Evolutionary conservation across 2,113 vertebrate genomes (phyloP), one percentile per base, ranked within the genome.

Genomic region (Atractosteus spatula): DNA sequence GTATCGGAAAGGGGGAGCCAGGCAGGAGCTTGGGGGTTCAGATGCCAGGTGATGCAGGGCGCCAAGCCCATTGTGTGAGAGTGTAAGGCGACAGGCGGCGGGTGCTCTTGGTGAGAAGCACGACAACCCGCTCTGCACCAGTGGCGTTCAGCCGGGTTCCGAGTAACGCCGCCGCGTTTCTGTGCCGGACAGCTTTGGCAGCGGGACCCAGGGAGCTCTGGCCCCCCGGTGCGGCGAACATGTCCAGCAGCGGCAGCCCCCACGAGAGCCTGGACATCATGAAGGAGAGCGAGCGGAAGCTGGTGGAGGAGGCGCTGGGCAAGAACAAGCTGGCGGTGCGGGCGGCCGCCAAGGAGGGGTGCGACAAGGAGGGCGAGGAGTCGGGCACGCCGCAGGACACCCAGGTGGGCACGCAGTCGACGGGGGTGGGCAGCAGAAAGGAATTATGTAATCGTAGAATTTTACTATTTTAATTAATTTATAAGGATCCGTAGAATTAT

Each of bases 211-310:
- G 47, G 47, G 68, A 62, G 59, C 14, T 44, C 59, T 67, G 81
- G 85, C 85, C 80, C 83, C 84, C 82, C 79, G 81, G 47, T 2
- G 47, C 70, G 68, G 82, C 79, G 74, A 89, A 87, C 81, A 91
- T 91, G 90, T 92, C 90, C 77, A 78, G 88, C 80, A 86, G 87
- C 78, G 80, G 89, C 47, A 79, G 82, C 81, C 72, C 71, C 86
- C 47, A 51, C 10, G 47, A 51, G 47, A 51, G 47, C 47, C 5
- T 51, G 68, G 90, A 91, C 81, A 88, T 88, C 86, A 83, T 88
- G 83, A 84, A 80, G 85, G 90, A 91, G 88, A 89, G 86, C 79
- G 86, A 88, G 83, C 86, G 77, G 77, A 82, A 84, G 74, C 84
- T 71, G 75, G 72, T 85, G 69, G 82, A 77, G 0, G 91, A 91